A percentile compares a stretch with the other conserved stretches of the same genome.
These are phyloP conservation scores for Xyrichtys novacula DNA, from an alignment of 2,797 vertebrate genomes.

Conservation along the genomic window DNA sequence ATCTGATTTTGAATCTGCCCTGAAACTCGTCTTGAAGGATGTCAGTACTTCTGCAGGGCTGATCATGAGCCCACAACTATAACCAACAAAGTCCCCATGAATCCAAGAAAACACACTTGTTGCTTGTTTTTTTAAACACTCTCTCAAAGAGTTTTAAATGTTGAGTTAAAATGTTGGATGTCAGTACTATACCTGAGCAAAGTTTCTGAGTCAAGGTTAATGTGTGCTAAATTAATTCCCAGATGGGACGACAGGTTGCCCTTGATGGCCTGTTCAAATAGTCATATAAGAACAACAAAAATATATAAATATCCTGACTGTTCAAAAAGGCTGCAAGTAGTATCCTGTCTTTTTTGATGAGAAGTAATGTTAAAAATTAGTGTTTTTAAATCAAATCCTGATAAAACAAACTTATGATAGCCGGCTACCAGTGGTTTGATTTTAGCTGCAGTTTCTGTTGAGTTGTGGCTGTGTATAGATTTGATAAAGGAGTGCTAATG, in stretches of 20 bases:
- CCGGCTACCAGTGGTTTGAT: slow-evolving; percentile 18
- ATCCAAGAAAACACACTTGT: slow-evolving; percentile 2
- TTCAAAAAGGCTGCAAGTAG: too few species aligned
- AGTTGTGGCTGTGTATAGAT: neutral
- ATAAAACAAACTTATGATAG: slow-evolving; percentile 7
- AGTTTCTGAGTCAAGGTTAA: too few species aligned
- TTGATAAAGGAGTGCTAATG: neutral
- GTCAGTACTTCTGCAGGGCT: neutral
- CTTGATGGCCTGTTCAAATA: too few species aligned
- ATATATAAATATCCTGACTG: too few species aligned
- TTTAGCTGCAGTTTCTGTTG: neutral
- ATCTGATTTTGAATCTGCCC: neutral
- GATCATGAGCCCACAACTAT: slow-evolving; percentile 9
- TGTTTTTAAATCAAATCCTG: too few species aligned
- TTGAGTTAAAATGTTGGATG: too few species aligned
- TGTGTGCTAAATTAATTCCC: too few species aligned
- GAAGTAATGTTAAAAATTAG: too few species aligned
- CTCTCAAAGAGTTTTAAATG: neutral
- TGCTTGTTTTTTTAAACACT: neutral
- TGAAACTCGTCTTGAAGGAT: neutral
- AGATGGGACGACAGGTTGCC: too few species aligned
- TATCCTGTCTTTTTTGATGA: too few species aligned
- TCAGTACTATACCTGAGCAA: too few species aligned
- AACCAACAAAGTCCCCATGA: slow-evolving; percentile 11
- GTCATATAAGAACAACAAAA: too few species aligned